Percentiles rank a stretch among this genome's conserved stretches.
Evolutionary conservation across 2,797 vertebrate species (phyloP).

Genomic region (Betta splendens): DNA sequence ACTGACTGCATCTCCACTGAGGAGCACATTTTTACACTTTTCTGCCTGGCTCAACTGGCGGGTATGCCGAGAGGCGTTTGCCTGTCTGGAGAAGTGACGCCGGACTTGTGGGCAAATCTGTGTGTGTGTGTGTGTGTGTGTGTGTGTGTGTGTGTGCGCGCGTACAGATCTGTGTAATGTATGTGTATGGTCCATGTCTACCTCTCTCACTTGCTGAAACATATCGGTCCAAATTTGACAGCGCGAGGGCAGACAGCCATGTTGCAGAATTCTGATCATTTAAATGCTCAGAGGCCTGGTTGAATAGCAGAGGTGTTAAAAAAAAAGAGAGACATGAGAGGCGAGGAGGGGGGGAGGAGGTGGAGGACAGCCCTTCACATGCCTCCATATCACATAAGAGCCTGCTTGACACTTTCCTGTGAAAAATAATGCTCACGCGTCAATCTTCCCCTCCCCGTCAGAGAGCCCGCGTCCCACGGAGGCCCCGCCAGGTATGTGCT

Average conservation of each 20-base stretch:
- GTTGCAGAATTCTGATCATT: constrained; percentile 82
- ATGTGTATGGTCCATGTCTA: constrained; percentile 69
- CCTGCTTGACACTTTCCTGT: constrained; percentile 76
- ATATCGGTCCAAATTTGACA: constrained; percentile 82
- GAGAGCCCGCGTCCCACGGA: constrained; percentile 71
- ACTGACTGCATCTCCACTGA: constrained; percentile 80
- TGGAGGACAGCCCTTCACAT: constrained; percentile 71
- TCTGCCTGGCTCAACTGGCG: constrained; percentile 68
- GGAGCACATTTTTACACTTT: constrained; percentile 78
- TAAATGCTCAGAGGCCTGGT: constrained; percentile 80
- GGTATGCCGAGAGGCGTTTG: constrained; percentile 69
- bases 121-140: constrained; percentile 8
- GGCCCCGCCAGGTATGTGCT: constrained; percentile 79
- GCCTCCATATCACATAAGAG: constrained; percentile 76
- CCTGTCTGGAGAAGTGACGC: constrained; percentile 73
- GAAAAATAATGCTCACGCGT: constrained; percentile 83
- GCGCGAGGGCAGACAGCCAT: constrained; percentile 77
- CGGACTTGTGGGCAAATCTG: constrained; percentile 63
- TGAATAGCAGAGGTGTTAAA: constrained; percentile 74
- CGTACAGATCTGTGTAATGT: constrained; percentile 48
- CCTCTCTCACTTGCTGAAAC: constrained; percentile 80
- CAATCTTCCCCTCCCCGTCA: too few species aligned
- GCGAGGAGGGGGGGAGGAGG: constrained; percentile 60
- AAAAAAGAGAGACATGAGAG: constrained; percentile 60
- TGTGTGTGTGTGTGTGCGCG: constrained; percentile 32